Evolutionary conservation across 2,888 invertebrate genomes (phyloP), one percentile per base, ranked within the genome.

Genomic region (Drosophila leonis): DNA sequence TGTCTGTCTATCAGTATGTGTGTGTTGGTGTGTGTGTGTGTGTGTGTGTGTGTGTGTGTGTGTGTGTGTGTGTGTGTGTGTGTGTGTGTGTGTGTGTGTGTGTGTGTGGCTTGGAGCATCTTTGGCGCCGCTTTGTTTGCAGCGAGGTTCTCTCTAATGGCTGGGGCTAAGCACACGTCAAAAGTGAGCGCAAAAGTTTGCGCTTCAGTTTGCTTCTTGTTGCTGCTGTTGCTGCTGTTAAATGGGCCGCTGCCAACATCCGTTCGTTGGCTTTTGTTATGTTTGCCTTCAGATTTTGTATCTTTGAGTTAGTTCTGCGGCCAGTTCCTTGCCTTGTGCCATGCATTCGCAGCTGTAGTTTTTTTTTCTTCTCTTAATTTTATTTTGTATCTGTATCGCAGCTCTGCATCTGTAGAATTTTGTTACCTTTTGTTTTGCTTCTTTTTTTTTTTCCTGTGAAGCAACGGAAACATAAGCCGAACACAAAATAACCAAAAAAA

Each of bases 121-220:
- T 76, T 72, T 76, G 76, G 77, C 76, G 76, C 76, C 76, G 76
- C 72, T 76, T 76, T 76, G 76, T 76, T 76, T 76, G 69, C 76
- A 65, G 61, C 74, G 57, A 62, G 67, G 49, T 65, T 68, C 69
- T 65, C 64, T 70, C 81, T 83, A 84, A 72, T 77, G 61, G 68
- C 68, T 35, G 67, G 48, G 56, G 76, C 78, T 60, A 73, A 78
- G 83, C 85, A 78, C 80, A 86, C 86, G 87, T 86, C 83, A 83
- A 83, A 86, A 86, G 87, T 86, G 84, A 86, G 83, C 87, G 82
- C 71, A 73, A 86, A 83, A 86, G 44, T 83, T 86, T 72, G 74
- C 76, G 79, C 77, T 76, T 80, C 65, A 80, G 55, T 67, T 78
- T 80, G 77, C 31, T 68, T 65, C 57, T 60, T 48, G 33, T 33